These are phyloP conservation scores for Panopea generosa DNA, from an alignment of 2,888 invertebrate species.

Conservation along the genomic window DNA sequence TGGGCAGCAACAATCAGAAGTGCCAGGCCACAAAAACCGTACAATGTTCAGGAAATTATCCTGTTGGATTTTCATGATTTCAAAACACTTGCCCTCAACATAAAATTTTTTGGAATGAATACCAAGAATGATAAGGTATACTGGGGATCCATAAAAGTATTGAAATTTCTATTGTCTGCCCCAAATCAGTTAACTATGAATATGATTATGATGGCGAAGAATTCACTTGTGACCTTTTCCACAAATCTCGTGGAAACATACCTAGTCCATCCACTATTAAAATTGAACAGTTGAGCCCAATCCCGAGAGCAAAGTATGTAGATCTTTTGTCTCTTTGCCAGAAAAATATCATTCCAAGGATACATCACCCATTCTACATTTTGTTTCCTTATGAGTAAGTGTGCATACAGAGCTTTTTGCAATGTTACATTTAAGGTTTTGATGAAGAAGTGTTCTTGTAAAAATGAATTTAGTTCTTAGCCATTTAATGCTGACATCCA, in stretches of 20 bases:
- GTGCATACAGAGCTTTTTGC: no score
- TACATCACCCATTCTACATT: conserved; percentile 31
- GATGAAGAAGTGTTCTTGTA: no score
- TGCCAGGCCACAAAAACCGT: conserved; percentile 10
- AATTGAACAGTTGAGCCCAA: conserved; percentile 2
- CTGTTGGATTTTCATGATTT: conserved; percentile 9
- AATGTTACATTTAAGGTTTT: no score
- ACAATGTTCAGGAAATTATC: conserved; percentile 6
- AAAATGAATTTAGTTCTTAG: no score
- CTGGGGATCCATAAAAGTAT: conserved; percentile 27
- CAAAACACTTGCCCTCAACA: background rate
- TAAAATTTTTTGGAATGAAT: conserved; percentile 19
- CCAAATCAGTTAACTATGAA: conserved; percentile 33
- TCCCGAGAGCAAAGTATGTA: conserved; percentile 15
- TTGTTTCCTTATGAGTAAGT: conserved; percentile 20
- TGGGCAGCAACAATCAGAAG: conserved; percentile 10
- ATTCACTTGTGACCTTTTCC: conserved; percentile 19
- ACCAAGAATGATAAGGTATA: conserved; percentile 20
- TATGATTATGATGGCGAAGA: conserved; percentile 26
- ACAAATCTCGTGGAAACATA: conserved; percentile 2
- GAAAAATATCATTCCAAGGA: conserved; percentile 25
- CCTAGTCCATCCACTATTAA: background rate
- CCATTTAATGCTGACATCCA: no score
- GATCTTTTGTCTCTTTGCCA: conserved; percentile 27
- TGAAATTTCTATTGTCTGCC: background rate